A percentile compares a stretch with the other conserved stretches of the same genome.
Evolutionary conservation across 2,113 vertebrate genomes (phyloP).

Genomic region (Podilymbus podiceps): DNA sequence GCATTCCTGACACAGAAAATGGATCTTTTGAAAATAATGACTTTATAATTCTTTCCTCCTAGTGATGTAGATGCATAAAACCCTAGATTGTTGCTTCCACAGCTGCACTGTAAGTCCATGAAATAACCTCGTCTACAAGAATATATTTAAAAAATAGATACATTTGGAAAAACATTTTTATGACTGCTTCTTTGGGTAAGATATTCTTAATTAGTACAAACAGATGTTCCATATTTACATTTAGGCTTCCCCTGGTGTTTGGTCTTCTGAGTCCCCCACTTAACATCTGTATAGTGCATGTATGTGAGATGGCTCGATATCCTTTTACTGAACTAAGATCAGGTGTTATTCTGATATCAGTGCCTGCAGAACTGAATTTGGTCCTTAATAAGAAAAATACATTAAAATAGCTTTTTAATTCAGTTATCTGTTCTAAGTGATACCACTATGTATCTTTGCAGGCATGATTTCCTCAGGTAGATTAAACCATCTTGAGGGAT

Average conservation of each 20-base stretch:
- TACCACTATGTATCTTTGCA: not conserved
- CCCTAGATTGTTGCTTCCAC: fast-evolving
- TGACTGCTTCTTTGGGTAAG: not conserved
- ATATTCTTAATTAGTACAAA: not conserved
- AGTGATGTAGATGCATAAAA: fast-evolving
- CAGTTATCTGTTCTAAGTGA: not conserved
- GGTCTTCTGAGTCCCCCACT: not conserved
- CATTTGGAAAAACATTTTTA: not conserved
- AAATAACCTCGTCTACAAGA: not conserved
- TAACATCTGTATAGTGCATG: not conserved
- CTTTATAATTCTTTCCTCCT: not conserved
- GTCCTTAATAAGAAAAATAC: not conserved
- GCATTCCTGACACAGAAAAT: not conserved
- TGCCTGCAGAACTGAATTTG: not conserved
- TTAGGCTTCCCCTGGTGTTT: not conserved
- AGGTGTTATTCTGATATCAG: not conserved
- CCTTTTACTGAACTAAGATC: not conserved
- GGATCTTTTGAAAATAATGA: not conserved
- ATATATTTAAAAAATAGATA: fast-evolving
- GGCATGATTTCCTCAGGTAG: not conserved
- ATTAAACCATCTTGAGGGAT: not conserved
- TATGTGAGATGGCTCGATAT: not conserved
- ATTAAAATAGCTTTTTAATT: not conserved
- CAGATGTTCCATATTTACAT: not conserved
- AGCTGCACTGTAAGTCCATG: not conserved